Base-by-base conservation (phyloP, 2,797 vertebrate species). In the Champsocephalus gunnari region DNA sequence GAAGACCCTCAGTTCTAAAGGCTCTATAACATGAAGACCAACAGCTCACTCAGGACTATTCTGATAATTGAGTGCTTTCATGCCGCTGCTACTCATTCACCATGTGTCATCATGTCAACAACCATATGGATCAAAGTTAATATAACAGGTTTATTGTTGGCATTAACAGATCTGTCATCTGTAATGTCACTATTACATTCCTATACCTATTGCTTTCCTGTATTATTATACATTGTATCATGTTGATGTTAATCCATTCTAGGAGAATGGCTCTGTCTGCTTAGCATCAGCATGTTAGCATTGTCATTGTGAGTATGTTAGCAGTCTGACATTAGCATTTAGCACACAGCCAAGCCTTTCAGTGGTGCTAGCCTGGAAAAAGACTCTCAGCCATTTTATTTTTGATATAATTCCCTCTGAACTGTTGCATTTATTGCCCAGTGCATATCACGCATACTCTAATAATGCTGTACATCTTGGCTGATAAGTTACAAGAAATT, bases 1-100 rank as follows among this genome's bases (percentile, higher is more conserved):
- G 41, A 21, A 62, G 64, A 74, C 12, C 34, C 16, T 47, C 60
- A 65, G 34, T 43, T 44, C 38, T 47, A 48, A 4, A 63, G 45
- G 32, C 47, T 48, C 21, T 38, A 66, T 9, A 47, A 51, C 55
- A 61, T 38, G 50, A 71, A 61, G 50, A 63, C 59, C 17, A 61
- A 12, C 45, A 55, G 19, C 45, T 66, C 38, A 71, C 43, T 49
- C 50, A 49, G 17, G 12, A 34, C 60, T 73, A 44, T 50, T 69
- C 19, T 58, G 54, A 21, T 38, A 38, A 57, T 9, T 57, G 8
- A 50, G 14, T 44, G 51, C 34, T 57, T 66, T 3, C 53, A 32
- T 5, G 43, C n/a, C 55, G 2, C 55, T 71, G 34, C 41, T 32
- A 34, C 24, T 71, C 19, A 4, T 19, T 64, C 9, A 34, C 7